Conservation (phyloP, 2,113 vertebrate genomes). For the Vulpes ferrilata region DNA sequence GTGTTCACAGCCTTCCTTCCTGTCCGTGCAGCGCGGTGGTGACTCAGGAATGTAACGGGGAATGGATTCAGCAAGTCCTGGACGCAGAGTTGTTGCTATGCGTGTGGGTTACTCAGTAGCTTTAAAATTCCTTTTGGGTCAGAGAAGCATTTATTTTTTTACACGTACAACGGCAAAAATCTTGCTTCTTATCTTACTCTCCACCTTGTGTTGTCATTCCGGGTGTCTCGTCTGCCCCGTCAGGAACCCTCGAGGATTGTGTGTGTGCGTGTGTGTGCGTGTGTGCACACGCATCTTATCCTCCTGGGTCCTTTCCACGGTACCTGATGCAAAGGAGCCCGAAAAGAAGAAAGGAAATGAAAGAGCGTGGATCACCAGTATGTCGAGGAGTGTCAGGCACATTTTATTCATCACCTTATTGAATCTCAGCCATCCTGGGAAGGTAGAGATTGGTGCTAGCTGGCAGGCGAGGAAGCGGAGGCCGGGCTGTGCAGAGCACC, state of each 20-base stretch:
- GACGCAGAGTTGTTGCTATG: neutral
- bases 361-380: neutral
- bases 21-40: conserved; percentile 10
- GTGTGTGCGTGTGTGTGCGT: too few relatives aligned
- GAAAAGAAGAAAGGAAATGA: neutral
- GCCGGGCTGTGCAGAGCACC: neutral
- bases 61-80: conserved; percentile 29
- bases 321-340: neutral
- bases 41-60: conserved; percentile 13
- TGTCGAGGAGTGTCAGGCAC: neutral
- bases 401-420: neutral
- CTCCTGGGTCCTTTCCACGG: neutral
- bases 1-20: neutral
- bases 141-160: neutral
- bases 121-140: neutral
- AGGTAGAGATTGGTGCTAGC: neutral
- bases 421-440: neutral
- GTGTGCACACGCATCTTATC: fast-evolving
- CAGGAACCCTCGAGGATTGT: neutral
- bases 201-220: neutral
- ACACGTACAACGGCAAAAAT: neutral
- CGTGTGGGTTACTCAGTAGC: neutral
- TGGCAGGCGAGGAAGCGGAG: neutral
- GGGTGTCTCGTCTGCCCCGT: neutral
- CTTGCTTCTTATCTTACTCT: neutral